Evolutionary conservation across 2,797 vertebrate genomes (phyloP), one percentile per base, ranked within the genome.

Genomic region (Rhinatrema bivittatum): DNA sequence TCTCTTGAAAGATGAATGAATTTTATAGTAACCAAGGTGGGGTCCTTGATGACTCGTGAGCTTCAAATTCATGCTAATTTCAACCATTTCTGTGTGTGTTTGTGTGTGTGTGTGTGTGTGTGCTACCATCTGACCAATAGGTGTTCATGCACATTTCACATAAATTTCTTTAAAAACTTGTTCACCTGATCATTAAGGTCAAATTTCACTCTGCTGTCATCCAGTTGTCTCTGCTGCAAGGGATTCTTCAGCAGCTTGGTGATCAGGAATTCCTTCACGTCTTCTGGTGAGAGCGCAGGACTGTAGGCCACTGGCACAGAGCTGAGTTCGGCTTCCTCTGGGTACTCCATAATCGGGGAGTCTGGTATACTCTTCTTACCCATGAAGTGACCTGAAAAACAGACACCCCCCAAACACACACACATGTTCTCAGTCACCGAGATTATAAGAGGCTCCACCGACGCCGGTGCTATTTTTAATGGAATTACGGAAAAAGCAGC

Each of bases 351-450:
- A 25, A 33, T 61, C 1, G 74, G 65, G 28, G 65, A 59, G 19
- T 82, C 78, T 2, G 50, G 19, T 16, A 78, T 37, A 0, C 88
- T 94, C 64, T 92, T 95, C 82, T 94, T 94, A 7, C 93, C 93
- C 93, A 94, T 95, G 60, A 95, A 94, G 73, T 94, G 91, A 17
- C 93, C 93, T 97, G 56, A 16, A 61, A 66, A 28, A 25, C 34
- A 41, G 33, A n/a, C n/a, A n/a, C n/a, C n/a, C n/a, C n/a, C n/a
- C n/a, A n/a, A n/a, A n/a, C 14, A 14, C 14, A 14, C 14, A n/a
- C n/a, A n/a, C n/a, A n/a, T n/a, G n/a, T n/a, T n/a, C n/a, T n/a
- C n/a, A n/a, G n/a, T n/a, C 14, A 14, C 14, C 14, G 14, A 14
- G 14, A 14, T 14, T 14, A 41, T 20, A n/a, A n/a, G n/a, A n/a